Percentiles rank a stretch among this genome's conserved stretches.
Evolutionary conservation across 1,140 invertebrate species (phyloP).

Genomic region (Pachypeltis micranthus): DNA sequence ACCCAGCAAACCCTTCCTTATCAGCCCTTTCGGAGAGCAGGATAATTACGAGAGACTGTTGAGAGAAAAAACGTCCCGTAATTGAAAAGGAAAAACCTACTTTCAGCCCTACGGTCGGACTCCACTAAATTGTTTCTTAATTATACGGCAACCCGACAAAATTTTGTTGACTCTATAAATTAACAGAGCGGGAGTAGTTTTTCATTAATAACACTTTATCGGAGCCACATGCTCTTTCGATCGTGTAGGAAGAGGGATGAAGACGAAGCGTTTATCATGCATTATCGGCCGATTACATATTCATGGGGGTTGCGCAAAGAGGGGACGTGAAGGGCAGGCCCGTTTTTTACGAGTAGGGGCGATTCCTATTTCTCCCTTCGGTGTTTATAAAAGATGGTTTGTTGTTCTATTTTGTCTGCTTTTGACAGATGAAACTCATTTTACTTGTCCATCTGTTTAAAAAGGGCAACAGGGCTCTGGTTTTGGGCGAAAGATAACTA

Average conservation of each 20-base stretch:
- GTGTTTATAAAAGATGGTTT: background rate
- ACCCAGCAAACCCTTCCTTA: background rate
- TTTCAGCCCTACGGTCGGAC: background rate
- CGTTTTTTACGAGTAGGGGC: background rate
- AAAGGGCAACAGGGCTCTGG: background rate
- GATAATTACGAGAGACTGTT: background rate
- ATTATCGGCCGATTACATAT: slow-evolving; percentile 9
- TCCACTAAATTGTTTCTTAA: slow-evolving; percentile 1
- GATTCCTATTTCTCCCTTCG: background rate
- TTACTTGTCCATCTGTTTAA: slow-evolving; percentile 3
- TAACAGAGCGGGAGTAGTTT: background rate
- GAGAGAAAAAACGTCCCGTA: background rate
- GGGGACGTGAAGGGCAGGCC: background rate
- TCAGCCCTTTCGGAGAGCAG: background rate
- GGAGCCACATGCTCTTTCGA: slow-evolving; percentile 1
- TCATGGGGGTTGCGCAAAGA: slow-evolving; percentile 7
- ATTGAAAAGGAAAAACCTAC: background rate
- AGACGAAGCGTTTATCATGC: background rate
- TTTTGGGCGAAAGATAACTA: no score
- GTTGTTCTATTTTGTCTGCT: background rate
- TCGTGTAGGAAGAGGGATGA: background rate
- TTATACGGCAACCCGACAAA: slow-evolving; percentile 2
- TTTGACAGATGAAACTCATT: background rate
- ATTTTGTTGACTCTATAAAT: slow-evolving; percentile 10
- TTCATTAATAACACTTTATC: background rate